Evolutionary conservation across 2,113 vertebrate genomes (phyloP), one percentile per base, ranked within the genome.

Genomic region (Cottus gobio): DNA sequence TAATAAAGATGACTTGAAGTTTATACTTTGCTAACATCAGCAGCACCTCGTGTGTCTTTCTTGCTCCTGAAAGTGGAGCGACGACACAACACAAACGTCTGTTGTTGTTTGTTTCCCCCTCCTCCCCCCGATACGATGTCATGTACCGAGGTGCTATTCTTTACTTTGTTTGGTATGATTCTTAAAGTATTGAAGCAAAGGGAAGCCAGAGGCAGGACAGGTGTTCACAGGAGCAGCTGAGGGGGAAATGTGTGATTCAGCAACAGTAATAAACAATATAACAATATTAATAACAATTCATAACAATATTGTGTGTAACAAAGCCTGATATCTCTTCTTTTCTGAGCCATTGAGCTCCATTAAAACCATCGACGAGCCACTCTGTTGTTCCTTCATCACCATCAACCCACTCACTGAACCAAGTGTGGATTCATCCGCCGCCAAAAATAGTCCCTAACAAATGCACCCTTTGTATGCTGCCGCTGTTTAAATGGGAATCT

Each of bases 1-100:
- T 60, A 89, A 91, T 87, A 85, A 90, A 87, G 79, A 50, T 81
- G 7, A 67, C 2, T 31, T 75, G 26, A 69, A 76, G 54, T 67
- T 54, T 63, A 42, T 24, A 42, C 62, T 61, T 83, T 65, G 15
- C 60, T 11, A 46, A 78, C 34, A 63, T 50, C 57, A 50, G 2
- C 28, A 64, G 57, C 50, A 72, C 4, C 46, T 64, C 15, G 42
- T 80, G 28, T 39, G 50, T 87, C 70, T 76, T 85, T 83, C 30
- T 72, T 76, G 57, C 50, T 37, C 48, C 44, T 68, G 9, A 30
- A 44, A 39, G 22, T 26, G 37, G 61, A 63, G 15, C 61, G n/a
- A 42, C 62, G 4, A 22, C 58, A 61, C 61, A 37, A 13, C 61
- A 4, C 8, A 36, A 63, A 24, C 24, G 11, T 13, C 9, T 50